Conservation (phyloP, 2,797 vertebrate genomes). For the Anas capensis region DNA sequence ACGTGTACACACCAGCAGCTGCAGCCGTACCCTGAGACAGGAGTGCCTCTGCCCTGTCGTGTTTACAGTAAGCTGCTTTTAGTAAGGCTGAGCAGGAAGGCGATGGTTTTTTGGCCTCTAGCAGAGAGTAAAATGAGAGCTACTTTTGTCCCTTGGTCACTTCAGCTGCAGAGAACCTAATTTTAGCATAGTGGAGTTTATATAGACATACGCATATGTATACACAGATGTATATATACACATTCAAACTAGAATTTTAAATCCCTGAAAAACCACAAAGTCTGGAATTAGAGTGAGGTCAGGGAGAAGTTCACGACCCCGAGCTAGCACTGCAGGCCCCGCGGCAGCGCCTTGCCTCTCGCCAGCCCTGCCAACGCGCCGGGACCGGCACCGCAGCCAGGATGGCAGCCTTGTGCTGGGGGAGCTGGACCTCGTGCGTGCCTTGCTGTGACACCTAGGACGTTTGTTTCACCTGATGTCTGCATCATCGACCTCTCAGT, state of each 20-base stretch:
- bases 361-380: background rate
- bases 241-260: conserved; percentile 50
- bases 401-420: conserved; percentile 1
- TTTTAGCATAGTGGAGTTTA: conserved; percentile 10
- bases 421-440: background rate
- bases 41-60: background rate
- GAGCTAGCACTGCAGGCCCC: background rate
- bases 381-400: background rate
- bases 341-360: background rate
- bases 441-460: background rate
- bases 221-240: background rate
- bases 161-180: conserved; percentile 16
- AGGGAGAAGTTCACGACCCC: conserved; percentile 29
- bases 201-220: background rate
- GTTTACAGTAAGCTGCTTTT: background rate
- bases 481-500: background rate
- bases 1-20: background rate
- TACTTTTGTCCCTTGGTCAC: background rate
- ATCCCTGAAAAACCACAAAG: conserved; percentile 43
- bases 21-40: background rate
- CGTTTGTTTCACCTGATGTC: background rate
- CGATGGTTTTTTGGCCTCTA: background rate
- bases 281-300: conserved; percentile 50
- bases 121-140: background rate
- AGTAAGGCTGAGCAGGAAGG: background rate